Evolutionary conservation across 2,797 vertebrate species (phyloP).

Genomic region (Mionectes olivaceus): DNA sequence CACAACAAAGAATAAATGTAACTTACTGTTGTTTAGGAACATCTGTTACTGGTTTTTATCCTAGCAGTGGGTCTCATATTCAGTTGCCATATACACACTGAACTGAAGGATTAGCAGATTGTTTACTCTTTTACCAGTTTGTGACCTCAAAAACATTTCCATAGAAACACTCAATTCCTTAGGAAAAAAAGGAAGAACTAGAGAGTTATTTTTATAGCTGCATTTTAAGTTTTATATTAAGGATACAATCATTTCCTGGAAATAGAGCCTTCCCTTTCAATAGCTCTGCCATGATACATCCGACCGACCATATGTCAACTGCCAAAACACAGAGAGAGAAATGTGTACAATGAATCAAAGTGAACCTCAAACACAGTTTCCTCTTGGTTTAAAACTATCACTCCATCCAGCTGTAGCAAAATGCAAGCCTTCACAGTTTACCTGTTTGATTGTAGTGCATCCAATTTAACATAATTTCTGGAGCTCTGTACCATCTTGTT

Average conservation of each 20-base stretch:
- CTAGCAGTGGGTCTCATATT: neutral
- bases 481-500: constrained; percentile 96
- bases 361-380: neutral
- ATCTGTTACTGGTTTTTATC: neutral
- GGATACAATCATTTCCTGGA: constrained; percentile 98
- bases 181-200: neutral
- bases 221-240: constrained; percentile 67
- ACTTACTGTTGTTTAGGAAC: neutral
- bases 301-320: constrained; percentile 99
- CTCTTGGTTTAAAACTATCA: neutral
- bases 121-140: neutral
- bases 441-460: constrained; percentile 99
- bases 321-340: constrained; percentile 39
- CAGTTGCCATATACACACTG: neutral
- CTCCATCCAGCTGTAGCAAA: neutral
- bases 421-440: constrained; percentile 57
- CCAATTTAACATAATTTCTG: constrained; percentile 99
- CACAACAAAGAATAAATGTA: constrained; percentile 17
- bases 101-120: constrained; percentile 2
- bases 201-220: neutral
- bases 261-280: constrained; percentile 97
- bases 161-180: neutral
- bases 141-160: constrained; percentile 9
- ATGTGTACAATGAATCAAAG: neutral
- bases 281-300: constrained; percentile 98